phyloP scores from a whole-genome alignment of 1,140 invertebrate species.

The Dendroctonus valens region DNA sequence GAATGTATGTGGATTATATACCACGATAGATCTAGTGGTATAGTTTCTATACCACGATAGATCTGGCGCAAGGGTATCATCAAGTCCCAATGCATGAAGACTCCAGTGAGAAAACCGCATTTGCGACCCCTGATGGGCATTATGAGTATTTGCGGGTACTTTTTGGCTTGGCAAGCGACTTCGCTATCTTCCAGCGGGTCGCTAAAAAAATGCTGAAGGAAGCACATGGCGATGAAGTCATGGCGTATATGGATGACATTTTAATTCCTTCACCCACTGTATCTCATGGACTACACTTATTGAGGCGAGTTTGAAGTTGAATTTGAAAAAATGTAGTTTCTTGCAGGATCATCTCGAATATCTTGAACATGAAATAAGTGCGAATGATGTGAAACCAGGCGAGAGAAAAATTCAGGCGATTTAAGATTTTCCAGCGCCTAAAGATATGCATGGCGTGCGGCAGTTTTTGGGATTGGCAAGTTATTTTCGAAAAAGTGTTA shows the following conservation, averaged over 20 bases:
- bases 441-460: slow-evolving; percentile 43
- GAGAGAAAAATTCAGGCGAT: slow-evolving; percentile 39
- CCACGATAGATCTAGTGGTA: slow-evolving; percentile 41
- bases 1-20: slow-evolving; percentile 49
- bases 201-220: slow-evolving; percentile 46
- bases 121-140: slow-evolving; percentile 43
- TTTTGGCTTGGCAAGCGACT: slow-evolving; percentile 52
- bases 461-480: slow-evolving; percentile 49
- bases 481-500: slow-evolving; percentile 42
- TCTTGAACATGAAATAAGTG: slow-evolving; percentile 23
- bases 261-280: slow-evolving; percentile 37
- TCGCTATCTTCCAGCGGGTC: slow-evolving; percentile 50
- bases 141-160: slow-evolving; percentile 53
- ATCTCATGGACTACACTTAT: slow-evolving; percentile 35
- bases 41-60: slow-evolving; percentile 40
- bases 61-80: slow-evolving; percentile 39
- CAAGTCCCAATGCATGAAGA: slow-evolving; percentile 44
- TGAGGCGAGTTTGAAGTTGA: slow-evolving; percentile 33
- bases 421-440: slow-evolving; percentile 26
- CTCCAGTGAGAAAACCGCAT: slow-evolving; percentile 42
- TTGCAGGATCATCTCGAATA: slow-evolving; percentile 25
- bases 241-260: slow-evolving; percentile 41
- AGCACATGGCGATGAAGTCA: slow-evolving; percentile 24
- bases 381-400: slow-evolving; percentile 35
- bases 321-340: slow-evolving; percentile 32